Evolutionary conservation across 2,888 invertebrate species (phyloP), one percentile per base, ranked within the genome.

Genomic region (Eudemis profundana): DNA sequence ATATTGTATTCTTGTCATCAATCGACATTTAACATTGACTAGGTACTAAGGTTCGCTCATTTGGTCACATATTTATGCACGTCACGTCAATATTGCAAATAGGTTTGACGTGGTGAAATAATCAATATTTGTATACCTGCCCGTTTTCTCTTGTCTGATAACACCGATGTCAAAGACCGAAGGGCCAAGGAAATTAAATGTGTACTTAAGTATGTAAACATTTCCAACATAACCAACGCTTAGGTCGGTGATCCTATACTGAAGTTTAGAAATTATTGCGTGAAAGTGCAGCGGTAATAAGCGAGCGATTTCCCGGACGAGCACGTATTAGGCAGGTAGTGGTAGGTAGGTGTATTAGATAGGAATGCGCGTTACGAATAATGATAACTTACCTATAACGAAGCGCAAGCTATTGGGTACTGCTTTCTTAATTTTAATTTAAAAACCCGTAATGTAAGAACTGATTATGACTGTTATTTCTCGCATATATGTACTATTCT

Each of bases 21-120:
- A 27, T 40, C 12, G 51, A 44, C 12, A 15, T 10, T 29, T 56
- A 10, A 19, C 29, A 42, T 42, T n/a, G 29, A 27, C 75, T 76
- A n/a, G n/a, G 72, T 71, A 72, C 72, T 73, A 75, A 72, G 74
- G 71, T 70, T 67, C 27, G 19, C 40, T 62, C 72, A 66, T 49
- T 27, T 4, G 27, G 8, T 33, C 8, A 33, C 8, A 33, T 33
- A 66, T 61, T 68, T 69, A 78, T 78, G 75, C 74, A 60, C 70
- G 67, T 67, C 79, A 73, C 73, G 76, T 68, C 44, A 12, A n/a
- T 23, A 38, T 56, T 70, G 69, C 74, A 76, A 74, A 72, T 76
- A 72, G 67, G 68, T 70, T 68, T 68, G 61, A 59, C 70, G 68
- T 71, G 66, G 59, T 59, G 21, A 46, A 62, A 68, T 61, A 64